Conservation (phyloP, 2,797 vertebrate species). For the Peromyscus attwateri region DNA sequence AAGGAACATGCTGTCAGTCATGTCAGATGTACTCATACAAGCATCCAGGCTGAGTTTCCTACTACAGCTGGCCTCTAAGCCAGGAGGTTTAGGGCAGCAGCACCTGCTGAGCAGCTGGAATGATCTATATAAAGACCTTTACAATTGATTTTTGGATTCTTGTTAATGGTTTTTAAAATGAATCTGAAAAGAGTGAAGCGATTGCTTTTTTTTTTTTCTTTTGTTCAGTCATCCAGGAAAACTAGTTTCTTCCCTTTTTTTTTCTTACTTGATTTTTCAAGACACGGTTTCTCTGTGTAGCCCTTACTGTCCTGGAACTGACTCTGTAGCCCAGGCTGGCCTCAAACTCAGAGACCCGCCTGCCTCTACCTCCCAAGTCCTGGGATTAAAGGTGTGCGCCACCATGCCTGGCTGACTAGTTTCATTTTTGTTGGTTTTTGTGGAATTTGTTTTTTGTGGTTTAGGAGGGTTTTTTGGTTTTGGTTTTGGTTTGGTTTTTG, state of each 20-base stretch:
- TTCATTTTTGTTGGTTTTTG: neutral
- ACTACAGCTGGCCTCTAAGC: neutral
- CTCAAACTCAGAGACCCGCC: neutral
- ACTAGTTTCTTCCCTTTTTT: neutral
- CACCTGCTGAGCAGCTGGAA: neutral
- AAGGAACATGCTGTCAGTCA: neutral
- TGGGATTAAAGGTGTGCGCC: neutral
- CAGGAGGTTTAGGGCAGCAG: neutral
- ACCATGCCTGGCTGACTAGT: neutral
- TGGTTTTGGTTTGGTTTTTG: neutral
- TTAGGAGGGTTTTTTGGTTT: neutral
- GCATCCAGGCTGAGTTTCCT: neutral
- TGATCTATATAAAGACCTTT: neutral
- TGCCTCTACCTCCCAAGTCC: neutral
- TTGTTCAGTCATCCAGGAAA: neutral
- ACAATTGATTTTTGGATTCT: neutral
- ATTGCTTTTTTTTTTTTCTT: neutral
- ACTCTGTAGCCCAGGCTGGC: neutral
- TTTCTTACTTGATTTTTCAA: neutral
- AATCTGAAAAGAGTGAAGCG: neutral
- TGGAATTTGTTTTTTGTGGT: neutral
- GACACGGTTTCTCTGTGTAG: neutral
- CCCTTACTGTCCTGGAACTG: neutral
- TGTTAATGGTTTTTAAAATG: neutral
- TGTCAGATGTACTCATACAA: neutral